Evolutionary conservation across 2,888 invertebrate species (phyloP).

Genomic region (Apocheima hispidaria): DNA sequence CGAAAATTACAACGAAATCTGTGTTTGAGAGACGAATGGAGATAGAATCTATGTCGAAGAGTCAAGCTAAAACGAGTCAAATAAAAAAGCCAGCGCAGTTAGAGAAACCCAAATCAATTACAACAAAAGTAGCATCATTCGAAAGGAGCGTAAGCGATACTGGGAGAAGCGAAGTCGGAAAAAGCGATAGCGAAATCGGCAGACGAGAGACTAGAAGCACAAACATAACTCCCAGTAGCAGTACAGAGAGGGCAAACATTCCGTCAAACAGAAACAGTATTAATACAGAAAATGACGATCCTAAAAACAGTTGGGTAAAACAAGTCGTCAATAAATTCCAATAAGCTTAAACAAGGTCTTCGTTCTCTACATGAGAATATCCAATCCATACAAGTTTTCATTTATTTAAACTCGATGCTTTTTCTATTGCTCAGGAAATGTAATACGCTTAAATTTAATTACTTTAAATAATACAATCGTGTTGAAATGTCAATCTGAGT

Average conservation of each 20-base stretch:
- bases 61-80: constrained; percentile 58
- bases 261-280: constrained; percentile 57
- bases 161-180: constrained; percentile 49
- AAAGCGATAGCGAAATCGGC: constrained; percentile 37
- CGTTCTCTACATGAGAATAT: no score
- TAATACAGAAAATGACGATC: constrained; percentile 57
- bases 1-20: constrained; percentile 73
- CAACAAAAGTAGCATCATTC: constrained; percentile 74
- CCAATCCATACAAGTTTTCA: no score
- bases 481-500: no score
- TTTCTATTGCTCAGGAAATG: no score
- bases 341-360: constrained; percentile 72
- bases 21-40: constrained; percentile 80
- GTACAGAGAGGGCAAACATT: constrained; percentile 55
- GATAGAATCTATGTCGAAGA: constrained; percentile 75
- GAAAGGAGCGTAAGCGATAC: constrained; percentile 66
- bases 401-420: no score
- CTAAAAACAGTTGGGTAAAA: constrained; percentile 90
- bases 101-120: constrained; percentile 71
- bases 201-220: constrained; percentile 35
- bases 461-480: no score
- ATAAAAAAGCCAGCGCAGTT: constrained; percentile 65
- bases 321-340: constrained; percentile 91
- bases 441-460: no score
- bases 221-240: constrained; percentile 51